phyloP scores from a whole-genome alignment of 2,113 vertebrate species.

The Oceanites oceanicus region DNA sequence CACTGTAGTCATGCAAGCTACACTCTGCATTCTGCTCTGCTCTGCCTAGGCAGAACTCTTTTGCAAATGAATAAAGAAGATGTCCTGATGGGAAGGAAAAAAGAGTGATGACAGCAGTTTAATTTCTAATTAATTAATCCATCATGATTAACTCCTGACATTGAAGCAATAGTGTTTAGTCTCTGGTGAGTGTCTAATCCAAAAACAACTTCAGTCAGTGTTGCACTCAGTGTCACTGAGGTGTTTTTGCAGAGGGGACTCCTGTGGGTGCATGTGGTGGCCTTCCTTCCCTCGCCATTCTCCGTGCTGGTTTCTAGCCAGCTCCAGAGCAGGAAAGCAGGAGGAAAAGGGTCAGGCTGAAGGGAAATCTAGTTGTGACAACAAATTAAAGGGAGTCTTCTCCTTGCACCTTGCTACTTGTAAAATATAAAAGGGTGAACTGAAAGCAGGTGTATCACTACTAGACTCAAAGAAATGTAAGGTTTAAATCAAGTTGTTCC shows the following conservation, averaged over 20 bases:
- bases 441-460: neutral
- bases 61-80: neutral
- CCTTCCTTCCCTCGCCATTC: neutral
- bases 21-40: neutral
- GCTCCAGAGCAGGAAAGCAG: neutral
- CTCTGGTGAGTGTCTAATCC: neutral
- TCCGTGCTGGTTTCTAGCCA: neutral
- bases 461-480: neutral
- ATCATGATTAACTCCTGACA: neutral
- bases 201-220: neutral
- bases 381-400: neutral
- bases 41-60: neutral
- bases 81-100: neutral
- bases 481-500: neutral
- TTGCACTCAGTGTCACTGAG: neutral
- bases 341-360: neutral
- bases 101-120: neutral
- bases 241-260: neutral
- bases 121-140: neutral
- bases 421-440: neutral
- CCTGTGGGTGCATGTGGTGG: rapidly evolving
- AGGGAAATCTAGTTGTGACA: neutral
- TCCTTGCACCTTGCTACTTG: neutral
- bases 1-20: neutral
- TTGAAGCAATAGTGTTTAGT: neutral